Conservation (phyloP, 92 coral and sea anemone genomes). For the Siderastrea siderea region DNA sequence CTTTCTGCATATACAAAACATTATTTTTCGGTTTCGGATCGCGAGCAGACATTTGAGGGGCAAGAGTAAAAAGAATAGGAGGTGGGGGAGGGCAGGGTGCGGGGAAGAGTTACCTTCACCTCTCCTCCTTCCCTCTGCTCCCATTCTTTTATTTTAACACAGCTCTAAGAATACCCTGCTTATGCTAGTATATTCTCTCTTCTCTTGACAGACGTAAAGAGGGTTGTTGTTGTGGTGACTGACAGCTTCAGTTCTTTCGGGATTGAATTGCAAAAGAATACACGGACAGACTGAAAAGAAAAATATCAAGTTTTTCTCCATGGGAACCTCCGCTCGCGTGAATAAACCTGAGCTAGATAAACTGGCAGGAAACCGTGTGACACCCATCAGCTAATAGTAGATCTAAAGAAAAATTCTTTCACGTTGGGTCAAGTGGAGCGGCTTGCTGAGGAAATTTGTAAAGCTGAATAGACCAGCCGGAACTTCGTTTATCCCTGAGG, state of each 20-base stretch:
- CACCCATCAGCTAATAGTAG: not conserved
- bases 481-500: too few relatives aligned
- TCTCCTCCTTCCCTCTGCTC: too few relatives aligned
- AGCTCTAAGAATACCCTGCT: too few relatives aligned
- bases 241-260: slow-evolving; percentile 44
- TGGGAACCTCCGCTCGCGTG: slow-evolving; percentile 4
- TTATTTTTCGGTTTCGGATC: too few relatives aligned
- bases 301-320: slow-evolving; percentile 5
- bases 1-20: too few relatives aligned
- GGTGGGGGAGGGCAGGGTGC: too few relatives aligned
- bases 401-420: not conserved
- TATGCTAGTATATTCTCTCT: not conserved
- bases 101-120: too few relatives aligned
- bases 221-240: slow-evolving; percentile 12
- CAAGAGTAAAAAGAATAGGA: too few relatives aligned
- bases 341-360: slow-evolving; percentile 17
- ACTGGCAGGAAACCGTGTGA: slow-evolving; percentile 17
- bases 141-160: too few relatives aligned
- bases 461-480: not conserved
- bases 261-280: slow-evolving; percentile 13
- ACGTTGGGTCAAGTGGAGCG: not conserved
- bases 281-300: not conserved
- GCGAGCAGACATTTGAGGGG: too few relatives aligned
- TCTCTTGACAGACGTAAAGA: slow-evolving; percentile 19
- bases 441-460: slow-evolving; percentile 27